Evolutionary conservation across 2,888 invertebrate genomes (phyloP), one percentile per base, ranked within the genome.

Genomic region (Ctena decussata): DNA sequence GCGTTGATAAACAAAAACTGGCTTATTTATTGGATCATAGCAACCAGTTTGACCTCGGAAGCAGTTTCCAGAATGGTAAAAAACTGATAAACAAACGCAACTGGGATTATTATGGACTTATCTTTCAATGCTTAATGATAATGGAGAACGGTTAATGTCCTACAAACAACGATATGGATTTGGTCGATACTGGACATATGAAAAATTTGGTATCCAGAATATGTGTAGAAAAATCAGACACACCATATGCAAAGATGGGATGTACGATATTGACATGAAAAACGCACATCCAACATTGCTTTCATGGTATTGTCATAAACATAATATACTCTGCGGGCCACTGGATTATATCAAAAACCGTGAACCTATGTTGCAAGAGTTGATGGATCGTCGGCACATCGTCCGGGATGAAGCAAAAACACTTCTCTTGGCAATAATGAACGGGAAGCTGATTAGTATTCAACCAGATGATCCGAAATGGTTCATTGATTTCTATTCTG

Each of bases 331-430:
- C 8, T 53, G 53, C 53, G n/a, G 21, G 21, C 12, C 12, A 21
- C 53, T 53, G 8, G n/a, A 8, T n/a, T 53, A 53, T 53, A n/a
- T 53, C 53, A 53, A 21, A 18, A n/a, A 53, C 21, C 53, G 53
- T 18, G 53, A 53, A n/a, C 8, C 8, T n/a, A 11, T 53, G 53
- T 21, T n/a, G n/a, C 5, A 11, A 15, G 21, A 53, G n/a, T 53
- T 18, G 5, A 53, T 53, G 53, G 53, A 53, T 18, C 5, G 12
- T 18, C 5, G 27, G 24, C 11, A 69, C 5, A 35, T 76, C 37
- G 8, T 21, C 15, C 27, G 76, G 37, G 76, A 76, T 12, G 76
- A 76, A 18, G 76, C 76, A 6, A 76, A 76, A 39, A 57, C 11
- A 21, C 21, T 57, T 27, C 37, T 76, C 1, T 46, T 76, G 24